Evolutionary conservation across 1,140 invertebrate species (phyloP).

Genomic region (Cotesia glomerata): DNA sequence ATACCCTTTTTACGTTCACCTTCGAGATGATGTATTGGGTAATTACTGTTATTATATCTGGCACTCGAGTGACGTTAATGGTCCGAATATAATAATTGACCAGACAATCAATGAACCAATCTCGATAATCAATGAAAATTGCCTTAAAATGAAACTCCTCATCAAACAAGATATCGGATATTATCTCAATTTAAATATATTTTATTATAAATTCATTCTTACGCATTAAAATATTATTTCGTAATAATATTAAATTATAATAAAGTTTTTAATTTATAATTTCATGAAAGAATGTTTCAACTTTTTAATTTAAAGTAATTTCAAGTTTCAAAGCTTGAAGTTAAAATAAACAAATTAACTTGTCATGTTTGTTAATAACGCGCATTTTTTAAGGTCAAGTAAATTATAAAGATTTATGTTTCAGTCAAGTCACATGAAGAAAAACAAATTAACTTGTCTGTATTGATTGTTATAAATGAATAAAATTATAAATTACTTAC

Average conservation of each 20-base stretch:
- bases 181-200: too few species aligned
- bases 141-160: not conserved
- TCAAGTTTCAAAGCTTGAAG: too few species aligned
- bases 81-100: constrained; percentile 7
- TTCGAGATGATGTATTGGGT: not conserved
- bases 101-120: not conserved
- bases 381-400: too few species aligned
- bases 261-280: not conserved
- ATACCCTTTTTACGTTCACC: not conserved
- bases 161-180: not conserved
- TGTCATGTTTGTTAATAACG: too few species aligned
- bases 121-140: not conserved
- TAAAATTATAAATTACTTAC: too few species aligned
- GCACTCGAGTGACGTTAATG: not conserved
- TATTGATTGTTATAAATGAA: too few species aligned
- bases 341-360: too few species aligned
- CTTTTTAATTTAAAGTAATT: too few species aligned
- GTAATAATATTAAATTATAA: not conserved
- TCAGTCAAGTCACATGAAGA: not conserved
- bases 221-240: not conserved
- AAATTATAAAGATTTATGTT: not conserved
- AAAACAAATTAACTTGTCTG: not conserved
- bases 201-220: not conserved
- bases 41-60: constrained; percentile 3
- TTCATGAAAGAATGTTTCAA: too few species aligned